Evolutionary conservation across 2,113 vertebrate species (phyloP), one percentile per base, ranked within the genome.

Genomic region (Indicator maculatus): DNA sequence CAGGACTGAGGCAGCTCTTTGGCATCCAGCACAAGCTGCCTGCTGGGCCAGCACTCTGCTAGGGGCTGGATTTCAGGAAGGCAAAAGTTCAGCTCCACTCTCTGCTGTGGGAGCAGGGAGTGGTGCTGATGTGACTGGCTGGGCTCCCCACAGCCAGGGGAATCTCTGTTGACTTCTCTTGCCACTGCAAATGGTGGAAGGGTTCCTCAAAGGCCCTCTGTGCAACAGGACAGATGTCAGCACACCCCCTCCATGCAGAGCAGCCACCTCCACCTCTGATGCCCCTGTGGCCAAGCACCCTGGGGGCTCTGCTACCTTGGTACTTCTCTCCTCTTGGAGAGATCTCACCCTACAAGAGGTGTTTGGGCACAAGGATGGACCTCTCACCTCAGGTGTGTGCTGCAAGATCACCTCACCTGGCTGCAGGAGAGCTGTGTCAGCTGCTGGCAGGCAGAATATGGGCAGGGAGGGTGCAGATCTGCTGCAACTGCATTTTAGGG

Each of bases 331-430:
- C 4, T 92, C 69, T 95, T 91, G 97, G 94, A 95, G 76, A 70
- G 87, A 98, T 63, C 93, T 98, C 33, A 96, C 95, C 60, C 66
- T 94, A 11, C 31, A 78, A 17, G 96, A 97, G n/a, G 90, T 96
- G 73, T 98, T 96, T 18, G 74, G 92, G 26, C 89, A 82, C 4
- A n/a, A 85, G 53, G 47, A 47, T 12, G 8, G 28, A 60, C 20
- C 30, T 61, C 69, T 76, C 53, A 33, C 18, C 12, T 66, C 38
- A 53, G 24, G 4, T 47, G 23, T 8, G 6, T 36, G 20, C 12
- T 39, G 21, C 47, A 50, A 41, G n/a, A 31, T 19, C 30, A 47
- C 63, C 16, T 11, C 31, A 1, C 12, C 23, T 52, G 50, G 50
- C 23, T 52, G 23, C 50, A 52, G 50, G 50, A 52, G 0, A 74